A percentile compares a stretch with the other conserved stretches of the same genome.
Evolutionary conservation across 2,888 invertebrate species (phyloP).

Genomic region (Diarsia rubi): DNA sequence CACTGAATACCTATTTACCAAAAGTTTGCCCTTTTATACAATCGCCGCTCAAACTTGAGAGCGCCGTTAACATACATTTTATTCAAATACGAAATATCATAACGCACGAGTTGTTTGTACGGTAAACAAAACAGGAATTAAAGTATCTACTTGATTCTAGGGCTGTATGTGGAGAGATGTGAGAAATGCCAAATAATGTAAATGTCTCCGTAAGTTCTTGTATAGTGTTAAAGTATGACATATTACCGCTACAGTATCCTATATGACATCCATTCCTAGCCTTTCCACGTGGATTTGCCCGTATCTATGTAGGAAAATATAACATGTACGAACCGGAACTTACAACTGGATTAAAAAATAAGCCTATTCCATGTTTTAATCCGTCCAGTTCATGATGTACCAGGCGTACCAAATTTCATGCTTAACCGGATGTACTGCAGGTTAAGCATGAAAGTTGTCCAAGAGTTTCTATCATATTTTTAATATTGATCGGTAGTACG

Average conservation of each 20-base stretch:
- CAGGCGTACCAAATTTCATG: background rate
- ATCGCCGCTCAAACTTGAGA: conserved; percentile 69
- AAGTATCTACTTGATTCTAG: conserved; percentile 55
- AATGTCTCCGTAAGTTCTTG: background rate
- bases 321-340: background rate
- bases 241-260: conserved; percentile 32
- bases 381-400: background rate
- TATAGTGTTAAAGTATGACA: conserved; percentile 36
- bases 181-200: conserved; percentile 6
- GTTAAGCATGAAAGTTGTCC: background rate
- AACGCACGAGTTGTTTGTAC: conserved; percentile 48
- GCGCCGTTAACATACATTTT: conserved; percentile 67
- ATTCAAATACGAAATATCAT: conserved; percentile 62
- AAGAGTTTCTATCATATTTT: background rate
- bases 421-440: background rate
- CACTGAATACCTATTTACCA: conserved; percentile 89
- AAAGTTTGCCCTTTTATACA: conserved; percentile 83
- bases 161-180: conserved; percentile 25
- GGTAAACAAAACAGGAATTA: conserved; percentile 55
- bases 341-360: background rate
- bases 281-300: background rate
- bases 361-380: background rate
- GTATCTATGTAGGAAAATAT: background rate
- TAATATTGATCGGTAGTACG: background rate
- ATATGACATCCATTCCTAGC: conserved; percentile 31